Conservation (phyloP, 2,113 vertebrate genomes). For the Nansenia antarctica region DNA sequence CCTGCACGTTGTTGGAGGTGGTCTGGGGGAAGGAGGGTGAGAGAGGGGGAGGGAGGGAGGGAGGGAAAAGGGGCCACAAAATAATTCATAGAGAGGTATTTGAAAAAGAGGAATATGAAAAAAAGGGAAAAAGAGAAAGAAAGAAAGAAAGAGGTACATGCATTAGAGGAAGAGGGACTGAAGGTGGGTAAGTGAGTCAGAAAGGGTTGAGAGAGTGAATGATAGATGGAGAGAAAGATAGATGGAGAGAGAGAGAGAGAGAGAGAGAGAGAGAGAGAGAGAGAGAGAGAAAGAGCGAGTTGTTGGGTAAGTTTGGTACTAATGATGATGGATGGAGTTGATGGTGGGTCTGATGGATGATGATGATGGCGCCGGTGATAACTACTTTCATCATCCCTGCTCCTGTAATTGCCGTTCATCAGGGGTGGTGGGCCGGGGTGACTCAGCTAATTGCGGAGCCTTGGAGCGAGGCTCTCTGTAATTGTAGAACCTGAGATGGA, state of each 20-base stretch:
- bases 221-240: neutral
- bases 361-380: neutral
- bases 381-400: conserved; percentile 10
- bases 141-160: neutral
- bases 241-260: conserved; percentile 4
- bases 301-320: conserved; percentile 1
- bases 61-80: neutral
- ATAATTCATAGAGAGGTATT: neutral
- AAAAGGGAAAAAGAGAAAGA: neutral
- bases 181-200: neutral
- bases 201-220: neutral
- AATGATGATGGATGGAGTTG: neutral
- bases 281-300: neutral
- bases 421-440: conserved; percentile 7
- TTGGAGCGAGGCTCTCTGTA: neutral
- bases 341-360: neutral
- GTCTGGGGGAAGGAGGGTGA: conserved; percentile 74
- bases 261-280: neutral
- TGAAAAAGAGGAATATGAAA: conserved; percentile 32
- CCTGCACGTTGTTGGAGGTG: conserved; percentile 83
- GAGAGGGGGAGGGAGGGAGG: conserved; percentile 26
- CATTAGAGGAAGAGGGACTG: neutral
- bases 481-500: neutral
- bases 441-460: conserved; percentile 33
- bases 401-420: conserved; percentile 15